Evolutionary conservation across 2,888 invertebrate species (phyloP).

Genomic region (Melieria omissa): DNA sequence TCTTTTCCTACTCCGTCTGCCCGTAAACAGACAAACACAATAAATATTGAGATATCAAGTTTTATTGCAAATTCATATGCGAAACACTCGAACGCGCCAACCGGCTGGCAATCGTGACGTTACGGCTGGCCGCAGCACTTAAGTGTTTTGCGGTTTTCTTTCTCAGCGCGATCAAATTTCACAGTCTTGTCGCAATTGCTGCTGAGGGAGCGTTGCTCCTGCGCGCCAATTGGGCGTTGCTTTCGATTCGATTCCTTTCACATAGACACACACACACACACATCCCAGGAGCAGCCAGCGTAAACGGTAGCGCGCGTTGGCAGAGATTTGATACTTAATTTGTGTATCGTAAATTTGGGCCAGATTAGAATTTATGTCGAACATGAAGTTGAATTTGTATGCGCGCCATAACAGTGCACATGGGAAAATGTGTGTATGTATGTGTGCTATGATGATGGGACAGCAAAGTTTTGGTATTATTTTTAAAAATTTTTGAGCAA

Average conservation of each 20-base stretch:
- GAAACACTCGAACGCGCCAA: not conserved
- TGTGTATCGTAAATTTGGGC: no score
- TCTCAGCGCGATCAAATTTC: constrained; percentile 52
- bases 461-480: no score
- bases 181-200: constrained; percentile 16
- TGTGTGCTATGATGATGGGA: no score
- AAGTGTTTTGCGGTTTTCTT: constrained; percentile 27
- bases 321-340: constrained; percentile 28
- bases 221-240: no score
- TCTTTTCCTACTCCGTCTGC: no score
- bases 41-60: constrained; percentile 35
- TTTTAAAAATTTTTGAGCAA: no score
- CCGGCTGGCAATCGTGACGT: not conserved
- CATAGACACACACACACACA: no score
- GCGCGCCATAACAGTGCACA: not conserved
- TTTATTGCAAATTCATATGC: constrained; percentile 9
- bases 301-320: constrained; percentile 5
- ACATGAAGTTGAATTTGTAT: not conserved
- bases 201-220: not conserved
- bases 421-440: no score
- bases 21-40: not conserved
- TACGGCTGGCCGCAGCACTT: not conserved
- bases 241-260: no score
- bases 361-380: constrained; percentile 8
- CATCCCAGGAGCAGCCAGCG: no score